Base-by-base conservation (phyloP, 1,140 invertebrate genomes). In the Venturia canescens region DNA sequence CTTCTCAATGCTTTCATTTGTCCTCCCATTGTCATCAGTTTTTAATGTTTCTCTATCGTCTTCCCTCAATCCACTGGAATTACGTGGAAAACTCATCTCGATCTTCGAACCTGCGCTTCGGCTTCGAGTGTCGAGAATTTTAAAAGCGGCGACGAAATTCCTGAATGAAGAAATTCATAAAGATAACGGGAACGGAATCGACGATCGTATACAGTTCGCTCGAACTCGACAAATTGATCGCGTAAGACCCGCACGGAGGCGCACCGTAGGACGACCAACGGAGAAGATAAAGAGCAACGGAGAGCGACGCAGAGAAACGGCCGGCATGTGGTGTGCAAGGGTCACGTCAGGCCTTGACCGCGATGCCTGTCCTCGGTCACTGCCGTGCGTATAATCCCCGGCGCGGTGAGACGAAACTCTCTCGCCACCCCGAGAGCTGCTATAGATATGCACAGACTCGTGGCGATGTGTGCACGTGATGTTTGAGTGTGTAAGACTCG, bases 301-400 rank as follows among this genome's bases (percentile, higher is more conserved):
- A 38, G 31, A 63, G 60, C 15, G 27, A 48, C 21, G 29, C 3
- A 29, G 60, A 34, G 27, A 67, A 78, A 78, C 63, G 80, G 72
- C 76, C 57, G 72, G 21, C 29, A 44, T 50, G 70, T 31, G 44
- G 67, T 80, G 67, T 71, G 57, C 26, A 70, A 80, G 79, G 79
- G 79, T 80, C 79, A 80, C 78, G 80, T 67, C 74, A 77, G 80
- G 74, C 80, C 80, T 81, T 81, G 80, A 81, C 80, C 80, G 75
- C 44, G 70, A 77, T 77, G 74, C 74, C 74, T 77, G 74, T 77
- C 74, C 74, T 77, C 66, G 66, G 69, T 80, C 69, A 80, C 53
- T 72, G 53, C 78, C 78, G 69, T 80, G 67, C 69, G 69, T 63
- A 63, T 79, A 53, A 75, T 63, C 74, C 57, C 74, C 74, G 31